Base-by-base conservation (phyloP, 2,113 vertebrate species). In the Sander lucioperca region DNA sequence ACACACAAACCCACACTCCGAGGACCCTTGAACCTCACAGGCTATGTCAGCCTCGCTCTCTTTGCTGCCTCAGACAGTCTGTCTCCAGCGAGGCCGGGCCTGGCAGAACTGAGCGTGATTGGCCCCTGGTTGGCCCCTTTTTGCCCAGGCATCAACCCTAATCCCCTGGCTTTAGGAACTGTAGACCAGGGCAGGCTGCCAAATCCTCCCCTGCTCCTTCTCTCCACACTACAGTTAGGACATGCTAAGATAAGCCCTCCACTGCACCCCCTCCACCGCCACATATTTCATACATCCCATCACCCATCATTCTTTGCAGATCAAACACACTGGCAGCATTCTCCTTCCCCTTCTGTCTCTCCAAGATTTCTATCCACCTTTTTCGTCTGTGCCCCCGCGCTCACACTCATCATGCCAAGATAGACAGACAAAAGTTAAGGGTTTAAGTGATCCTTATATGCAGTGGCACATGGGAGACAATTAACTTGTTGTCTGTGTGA, bases 131-230 rank as follows among this genome's bases (percentile, higher is more conserved):
- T 86, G 89, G 92, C 93, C 94, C 91, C 90, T 87, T 86, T 89
- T 88, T 91, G 89, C 91, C 90, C 91, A 89, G 91, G 90, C 90
- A 90, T 92, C 93, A 93, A 89, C 88, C 80, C 77, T 94, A 94
- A 95, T 94, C 93, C 94, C 81, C 79, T 64, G 88, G 92, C 87
- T 94, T 94, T 93, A 88, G 67, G 74, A 90, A 83, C 91, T 91
- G 80, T 87, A 88, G 86, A 87, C 90, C 78, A 80, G 91, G 91
- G 91, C 89, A 92, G 77, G 51, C 81, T 81, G 91, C 92, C 92
- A 94, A 93, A 91, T 91, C 91, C 90, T 89, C 82, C 88, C 83
- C 88, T 71, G 62, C 81, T 88, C 84, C 84, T 79, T 86, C 85
- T 77, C 84, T 83, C 88, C 43, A 56, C 87, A 80, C 80, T 88